Evolutionary conservation across 2,888 invertebrate genomes (phyloP), one percentile per base, ranked within the genome.

Genomic region (Tryphoninae sp.): DNA sequence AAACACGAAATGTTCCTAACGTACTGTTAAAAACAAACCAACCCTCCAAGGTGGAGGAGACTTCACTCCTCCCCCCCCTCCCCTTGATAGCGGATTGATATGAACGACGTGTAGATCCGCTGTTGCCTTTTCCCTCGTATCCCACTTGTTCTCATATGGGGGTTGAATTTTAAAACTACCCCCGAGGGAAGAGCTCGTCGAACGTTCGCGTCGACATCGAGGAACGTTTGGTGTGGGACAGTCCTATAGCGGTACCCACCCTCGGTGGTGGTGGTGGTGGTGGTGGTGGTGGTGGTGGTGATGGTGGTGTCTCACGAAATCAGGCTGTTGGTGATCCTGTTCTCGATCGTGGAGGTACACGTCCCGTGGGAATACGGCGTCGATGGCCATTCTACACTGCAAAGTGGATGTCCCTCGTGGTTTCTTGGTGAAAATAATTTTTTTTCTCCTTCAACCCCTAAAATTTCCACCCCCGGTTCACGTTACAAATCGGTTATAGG

Each of bases 111-210:
- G 89, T 90, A 87, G 86, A 86, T 78, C 80, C 19, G 40, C 42
- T 62, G 26, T 69, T 67, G 16, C 61, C 49, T 58, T 65, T 72
- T 49, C 49, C 58, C 72, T 68, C 82, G 81, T 85, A 84, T 33
- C 86, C 86, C 87, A 82, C 85, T 85, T 84, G 86, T 86, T 85
- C 86, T 86, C 87, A 89, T 87, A 87, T 90, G 89, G 89, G 90
- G 89, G 87, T 87, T 89, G 91, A 91, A 92, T 92, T 92, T 92
- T 92, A 91, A 92, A 92, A 91, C 90, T 89, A 84, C 87, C 88
- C 91, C 87, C 90, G 42, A 42, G 92, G 89, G 91, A 88, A 22
- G 6, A 77, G 74, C 80, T 65, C 40, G 65, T 51, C 67, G 73
- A 68, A 78, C 74, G 74, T 71, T 69, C 78, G 79, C 82, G 75